Evolutionary conservation across 1,140 invertebrate genomes (phyloP), one percentile per base, ranked within the genome.

Genomic region (Pogonomyrmex californicus): DNA sequence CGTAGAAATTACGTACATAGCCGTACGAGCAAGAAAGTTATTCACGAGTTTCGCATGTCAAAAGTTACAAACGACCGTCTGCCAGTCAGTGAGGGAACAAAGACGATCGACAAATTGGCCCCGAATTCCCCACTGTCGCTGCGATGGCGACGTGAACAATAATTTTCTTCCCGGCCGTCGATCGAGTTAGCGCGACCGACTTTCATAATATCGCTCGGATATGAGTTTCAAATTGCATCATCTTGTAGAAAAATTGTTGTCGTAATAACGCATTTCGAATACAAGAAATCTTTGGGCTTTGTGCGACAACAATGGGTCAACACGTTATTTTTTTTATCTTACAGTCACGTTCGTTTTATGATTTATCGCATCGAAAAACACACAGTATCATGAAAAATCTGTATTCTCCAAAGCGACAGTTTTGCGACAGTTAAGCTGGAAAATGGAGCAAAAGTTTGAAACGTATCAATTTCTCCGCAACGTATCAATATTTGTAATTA

Each of bases 101-200:
- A 36, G 79, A 75, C 68, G 79, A 75, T 75, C 68, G 51, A 73
- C 68, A 83, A 83, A 83, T 83, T 83, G 79, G 79, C 79, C 79
- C 79, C 79, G 70, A 60, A 75, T 75, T 83, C 33, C 41, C 30
- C 66, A 44, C 0, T 75, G 79, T 83, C 79, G 47, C 62, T 36
- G n/a, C 33, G 17, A 60, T n/a, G n/a, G 41, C 30, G 41, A 83
- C 65, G 12, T 49, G 79, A 83, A 83, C 79, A 83, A 66, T 49
- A 4, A 49, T 47, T 47, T 60, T 71, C 41, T 38, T 9, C n/a
- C 68, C 62, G 51, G 10, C 9, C 7, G 23, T 36, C 44, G 44
- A n/a, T 82, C 65, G 65, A 23, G 23, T 23, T 23, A 23, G 4
- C 76, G 44, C 76, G 76, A 47, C 23, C 51, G 78, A 71, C 66